Conservation (phyloP, 1,140 invertebrate genomes). For the Neodiprion virginianus region DNA sequence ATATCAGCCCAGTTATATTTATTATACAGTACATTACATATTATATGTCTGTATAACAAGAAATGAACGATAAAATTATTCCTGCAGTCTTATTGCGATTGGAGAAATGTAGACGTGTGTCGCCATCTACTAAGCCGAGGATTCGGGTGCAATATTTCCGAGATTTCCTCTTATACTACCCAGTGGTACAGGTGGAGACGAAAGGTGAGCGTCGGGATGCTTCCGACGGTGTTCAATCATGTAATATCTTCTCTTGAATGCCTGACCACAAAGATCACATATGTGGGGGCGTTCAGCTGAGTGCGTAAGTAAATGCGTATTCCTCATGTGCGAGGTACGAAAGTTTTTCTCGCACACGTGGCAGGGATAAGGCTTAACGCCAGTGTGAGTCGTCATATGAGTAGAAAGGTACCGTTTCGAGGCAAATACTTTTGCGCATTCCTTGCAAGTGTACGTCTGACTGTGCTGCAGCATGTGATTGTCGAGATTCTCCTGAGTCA, state of each 20-base stretch:
- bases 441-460: constrained; percentile 45
- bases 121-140: no score
- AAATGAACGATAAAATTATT: no score
- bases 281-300: constrained; percentile 65
- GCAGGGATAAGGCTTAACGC: constrained; percentile 68
- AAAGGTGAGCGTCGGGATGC: constrained; percentile 39
- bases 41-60: no score
- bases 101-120: no score
- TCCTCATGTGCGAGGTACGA: constrained; percentile 29
- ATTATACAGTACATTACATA: no score
- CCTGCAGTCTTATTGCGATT: no score
- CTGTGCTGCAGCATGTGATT: constrained; percentile 42
- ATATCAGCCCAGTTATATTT: no score
- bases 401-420: constrained; percentile 53
- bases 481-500: constrained; percentile 40
- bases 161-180: constrained; percentile 2
- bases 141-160: background rate
- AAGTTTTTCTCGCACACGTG: constrained; percentile 61
- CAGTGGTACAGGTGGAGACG: constrained; percentile 35
- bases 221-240: constrained; percentile 48
- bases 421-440: constrained; percentile 43
- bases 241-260: constrained; percentile 58
- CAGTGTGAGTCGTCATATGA: constrained; percentile 64
- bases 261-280: constrained; percentile 68
- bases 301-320: constrained; percentile 42